These are phyloP conservation scores for Neoarius graeffei DNA, from an alignment of 2,113 vertebrate species.

Conservation along the genomic window DNA sequence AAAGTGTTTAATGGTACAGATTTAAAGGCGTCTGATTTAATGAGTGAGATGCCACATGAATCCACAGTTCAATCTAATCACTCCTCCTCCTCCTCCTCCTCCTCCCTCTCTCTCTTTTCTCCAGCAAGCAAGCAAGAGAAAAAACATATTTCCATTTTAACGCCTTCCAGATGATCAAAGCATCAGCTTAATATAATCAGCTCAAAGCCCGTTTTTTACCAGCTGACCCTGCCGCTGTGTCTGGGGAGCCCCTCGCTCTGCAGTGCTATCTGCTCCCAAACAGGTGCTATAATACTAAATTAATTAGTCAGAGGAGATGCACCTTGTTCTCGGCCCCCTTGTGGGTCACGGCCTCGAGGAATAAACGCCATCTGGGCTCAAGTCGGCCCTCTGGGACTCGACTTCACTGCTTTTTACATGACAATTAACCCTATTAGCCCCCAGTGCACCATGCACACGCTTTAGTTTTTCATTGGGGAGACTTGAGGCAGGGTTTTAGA, in stretches of 20 bases:
- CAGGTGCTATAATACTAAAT: conserved; percentile 99
- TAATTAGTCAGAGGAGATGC: conserved; percentile 98
- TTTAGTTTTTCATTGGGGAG: conserved; percentile 45
- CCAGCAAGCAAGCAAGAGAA: conserved; percentile 70
- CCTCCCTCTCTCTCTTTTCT: conserved; percentile 20
- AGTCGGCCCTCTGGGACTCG: conserved; percentile 84
- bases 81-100: conserved; percentile 48
- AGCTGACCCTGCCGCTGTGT: conserved; percentile 79
- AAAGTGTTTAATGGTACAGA: conserved; percentile 8
- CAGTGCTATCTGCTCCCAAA: conserved; percentile 96
- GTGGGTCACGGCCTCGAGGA: conserved; percentile 88
- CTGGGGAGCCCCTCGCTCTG: conserved; percentile 79
- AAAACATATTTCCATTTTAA: conserved; percentile 98
- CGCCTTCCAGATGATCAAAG: conserved; percentile 97
- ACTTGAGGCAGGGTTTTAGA: conserved; percentile 58
- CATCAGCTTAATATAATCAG: conserved; percentile 98
- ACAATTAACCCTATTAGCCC: conserved; percentile 99
- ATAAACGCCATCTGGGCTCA: conserved; percentile 93
- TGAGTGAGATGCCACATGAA: conserved; percentile 39
- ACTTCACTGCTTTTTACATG: conserved; percentile 90
- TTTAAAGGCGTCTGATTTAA: conserved; percentile 33
- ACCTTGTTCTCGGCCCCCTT: conserved; percentile 92
- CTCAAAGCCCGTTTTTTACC: conserved; percentile 92
- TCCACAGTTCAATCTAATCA: conserved; percentile 62
- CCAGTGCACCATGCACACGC: conserved; percentile 41